Conservation (phyloP, 2,888 invertebrate genomes). For the Amitus sp. region DNA sequence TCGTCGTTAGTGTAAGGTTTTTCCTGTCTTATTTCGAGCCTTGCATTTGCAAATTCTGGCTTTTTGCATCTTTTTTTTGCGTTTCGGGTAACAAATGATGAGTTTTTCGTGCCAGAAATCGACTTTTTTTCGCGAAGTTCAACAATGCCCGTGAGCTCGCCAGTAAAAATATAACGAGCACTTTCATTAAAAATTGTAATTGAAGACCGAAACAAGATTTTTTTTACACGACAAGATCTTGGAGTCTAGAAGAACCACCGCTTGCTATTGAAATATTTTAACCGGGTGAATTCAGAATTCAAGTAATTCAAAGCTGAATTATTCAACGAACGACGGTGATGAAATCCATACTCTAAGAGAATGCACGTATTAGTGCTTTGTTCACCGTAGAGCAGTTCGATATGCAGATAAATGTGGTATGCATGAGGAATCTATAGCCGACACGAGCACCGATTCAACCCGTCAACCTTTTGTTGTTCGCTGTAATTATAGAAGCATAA, state of each 20-base stretch:
- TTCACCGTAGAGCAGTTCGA: neutral
- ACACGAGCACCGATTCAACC: neutral
- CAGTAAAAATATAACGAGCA: neutral
- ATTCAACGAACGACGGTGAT: neutral
- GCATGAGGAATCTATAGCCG: neutral
- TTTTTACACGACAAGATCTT: no score
- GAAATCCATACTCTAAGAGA: neutral
- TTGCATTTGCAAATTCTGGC: neutral
- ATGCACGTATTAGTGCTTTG: neutral
- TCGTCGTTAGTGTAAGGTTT: no score
- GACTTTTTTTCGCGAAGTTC: neutral
- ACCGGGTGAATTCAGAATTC: neutral
- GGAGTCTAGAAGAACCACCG: no score
- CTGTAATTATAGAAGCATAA: constrained; percentile 1
- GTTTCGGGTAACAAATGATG: neutral
- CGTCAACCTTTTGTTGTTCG: constrained; percentile 2
- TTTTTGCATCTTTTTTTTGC: neutral
- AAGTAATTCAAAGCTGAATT: neutral
- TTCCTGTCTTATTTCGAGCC: no score
- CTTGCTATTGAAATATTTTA: neutral
- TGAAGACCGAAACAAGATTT: neutral
- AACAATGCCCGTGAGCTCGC: neutral
- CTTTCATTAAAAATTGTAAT: neutral
- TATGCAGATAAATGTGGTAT: constrained; percentile 2
- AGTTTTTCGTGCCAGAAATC: neutral